These are phyloP conservation scores for Ceriagrion tenellum DNA, from an alignment of 2,888 invertebrate species.

Conservation along the genomic window DNA sequence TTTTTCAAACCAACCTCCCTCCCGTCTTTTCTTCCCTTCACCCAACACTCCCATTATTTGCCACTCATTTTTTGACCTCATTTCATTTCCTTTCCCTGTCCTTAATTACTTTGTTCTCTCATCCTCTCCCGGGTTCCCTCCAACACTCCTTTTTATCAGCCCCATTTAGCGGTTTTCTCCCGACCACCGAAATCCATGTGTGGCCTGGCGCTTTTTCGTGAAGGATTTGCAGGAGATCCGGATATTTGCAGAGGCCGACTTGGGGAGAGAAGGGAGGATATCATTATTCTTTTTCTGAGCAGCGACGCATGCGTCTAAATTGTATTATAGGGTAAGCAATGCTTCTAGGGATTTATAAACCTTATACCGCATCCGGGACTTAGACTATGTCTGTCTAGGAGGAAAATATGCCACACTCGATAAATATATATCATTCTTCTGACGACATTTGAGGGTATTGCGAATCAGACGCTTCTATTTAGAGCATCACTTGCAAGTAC, in stretches of 20 bases:
- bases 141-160: neutral
- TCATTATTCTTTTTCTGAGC: neutral
- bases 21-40: neutral
- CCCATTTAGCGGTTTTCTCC: conserved; percentile 7
- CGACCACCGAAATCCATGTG: neutral
- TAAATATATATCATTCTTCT: neutral
- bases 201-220: neutral
- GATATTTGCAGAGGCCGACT: neutral
- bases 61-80: neutral
- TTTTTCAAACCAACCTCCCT: neutral
- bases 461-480: too few relatives aligned
- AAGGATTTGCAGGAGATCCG: neutral
- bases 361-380: neutral
- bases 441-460: neutral
- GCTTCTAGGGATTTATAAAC: neutral
- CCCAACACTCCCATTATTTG: conserved; percentile 8
- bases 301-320: neutral
- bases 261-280: neutral
- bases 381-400: neutral
- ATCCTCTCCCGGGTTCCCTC: neutral
- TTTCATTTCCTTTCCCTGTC: neutral
- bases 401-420: too few relatives aligned
- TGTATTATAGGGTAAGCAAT: neutral
- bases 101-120: conserved; percentile 30
- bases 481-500: too few relatives aligned